Evolutionary conservation across 2,113 vertebrate genomes (phyloP).

Genomic region (Psilopogon haemacephalus): DNA sequence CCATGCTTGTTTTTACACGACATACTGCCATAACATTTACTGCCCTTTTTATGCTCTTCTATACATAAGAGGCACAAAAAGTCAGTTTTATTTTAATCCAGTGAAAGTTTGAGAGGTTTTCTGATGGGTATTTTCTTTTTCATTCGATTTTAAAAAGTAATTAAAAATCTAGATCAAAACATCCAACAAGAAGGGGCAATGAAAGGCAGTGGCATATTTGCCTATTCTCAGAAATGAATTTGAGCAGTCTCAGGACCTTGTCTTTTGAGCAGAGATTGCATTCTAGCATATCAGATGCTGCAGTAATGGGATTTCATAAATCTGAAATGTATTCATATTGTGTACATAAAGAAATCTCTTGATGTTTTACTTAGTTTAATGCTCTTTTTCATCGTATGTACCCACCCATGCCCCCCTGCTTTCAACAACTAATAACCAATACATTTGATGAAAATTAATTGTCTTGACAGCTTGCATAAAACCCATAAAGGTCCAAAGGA

Average conservation of each 20-base stretch:
- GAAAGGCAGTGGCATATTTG: not conserved
- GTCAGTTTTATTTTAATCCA: not conserved
- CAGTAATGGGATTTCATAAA: conserved; percentile 46
- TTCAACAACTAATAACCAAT: conserved; percentile 50
- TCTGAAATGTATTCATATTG: conserved; percentile 24
- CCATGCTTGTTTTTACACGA: not conserved
- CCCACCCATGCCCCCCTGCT: not conserved
- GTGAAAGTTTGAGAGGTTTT: not conserved
- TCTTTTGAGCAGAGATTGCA: conserved; percentile 24
- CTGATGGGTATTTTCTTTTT: not conserved
- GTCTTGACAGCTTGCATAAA: conserved; percentile 54
- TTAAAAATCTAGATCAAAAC: not conserved
- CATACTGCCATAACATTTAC: not conserved
- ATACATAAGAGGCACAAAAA: not conserved
- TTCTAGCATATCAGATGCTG: conserved; percentile 35
- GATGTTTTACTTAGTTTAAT: conserved; percentile 42
- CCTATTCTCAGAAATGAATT: conserved; percentile 1
- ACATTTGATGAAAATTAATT: conserved; percentile 61
- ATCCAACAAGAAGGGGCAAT: not conserved
- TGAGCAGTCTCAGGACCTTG: not conserved
- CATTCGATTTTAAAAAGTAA: not conserved
- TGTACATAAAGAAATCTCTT: conserved; percentile 43
- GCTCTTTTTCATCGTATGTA: conserved; percentile 27
- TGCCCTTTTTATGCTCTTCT: not conserved
- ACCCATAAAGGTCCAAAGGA: conserved; percentile 51